These are phyloP conservation scores for Anabas testudineus DNA, from an alignment of 2,797 vertebrate species.

Conservation along the genomic window DNA sequence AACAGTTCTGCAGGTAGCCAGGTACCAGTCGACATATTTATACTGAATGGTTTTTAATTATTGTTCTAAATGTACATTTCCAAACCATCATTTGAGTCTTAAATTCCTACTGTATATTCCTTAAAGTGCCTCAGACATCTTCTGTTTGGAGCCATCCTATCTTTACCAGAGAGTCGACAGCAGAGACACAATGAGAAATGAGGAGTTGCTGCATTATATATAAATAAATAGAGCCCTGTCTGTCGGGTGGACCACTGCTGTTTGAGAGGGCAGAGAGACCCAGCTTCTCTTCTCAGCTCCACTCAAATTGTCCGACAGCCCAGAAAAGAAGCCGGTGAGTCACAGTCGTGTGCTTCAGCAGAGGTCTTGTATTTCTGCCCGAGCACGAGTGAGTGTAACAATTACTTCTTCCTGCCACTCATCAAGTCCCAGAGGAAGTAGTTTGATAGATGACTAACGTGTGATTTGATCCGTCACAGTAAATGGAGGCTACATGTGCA, in stretches of 20 bases:
- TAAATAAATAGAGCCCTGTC: constrained; percentile 11
- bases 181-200: no score
- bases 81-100: no score
- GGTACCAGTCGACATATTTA: no score
- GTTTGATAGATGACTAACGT: background rate
- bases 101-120: no score
- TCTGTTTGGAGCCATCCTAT: no score
- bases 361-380: background rate
- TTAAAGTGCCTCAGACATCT: no score
- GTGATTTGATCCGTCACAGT: background rate
- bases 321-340: constrained; percentile 20
- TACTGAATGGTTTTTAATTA: no score
- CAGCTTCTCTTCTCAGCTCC: constrained; percentile 1
- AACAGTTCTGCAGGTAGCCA: no score
- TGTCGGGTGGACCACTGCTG: constrained; percentile 27
- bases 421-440: background rate
- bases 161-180: no score
- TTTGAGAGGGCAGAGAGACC: constrained; percentile 29
- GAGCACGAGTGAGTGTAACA: constrained; percentile 19
- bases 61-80: no score
- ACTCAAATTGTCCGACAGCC: constrained; percentile 8
- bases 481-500: no score
- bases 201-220: constrained; percentile 1
- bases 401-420: background rate
- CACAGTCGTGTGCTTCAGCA: constrained; percentile 1